Evolutionary conservation across 2,113 vertebrate genomes (phyloP), one percentile per base, ranked within the genome.

Genomic region (Ivindomyrus marchei): DNA sequence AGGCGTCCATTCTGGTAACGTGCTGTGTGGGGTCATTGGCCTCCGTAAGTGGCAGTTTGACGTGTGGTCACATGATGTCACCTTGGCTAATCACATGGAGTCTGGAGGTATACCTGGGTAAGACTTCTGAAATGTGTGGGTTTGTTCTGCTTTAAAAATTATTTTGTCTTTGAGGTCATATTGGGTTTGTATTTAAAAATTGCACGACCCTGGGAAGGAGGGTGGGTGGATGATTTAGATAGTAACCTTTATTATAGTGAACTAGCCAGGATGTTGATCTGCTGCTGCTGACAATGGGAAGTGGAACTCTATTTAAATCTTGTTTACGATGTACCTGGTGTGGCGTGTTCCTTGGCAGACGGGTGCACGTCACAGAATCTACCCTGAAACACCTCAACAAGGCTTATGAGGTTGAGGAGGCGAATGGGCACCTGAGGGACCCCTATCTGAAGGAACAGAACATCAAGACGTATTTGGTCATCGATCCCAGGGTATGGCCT

Each of bases 31-130:
- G 0, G 98, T 99, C 88, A 99, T 99, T 0, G 98, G 98, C 39
- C 96, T 99, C 13, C 96, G 97, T 19, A 99, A 99, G 90, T 99
- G 98, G 98, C 98, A 99, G 94, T 99, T 99, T 3, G 98, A 99
- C 0, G 98, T 99, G 24, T 99, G 98, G 98, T 99, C 98, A 0
- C 98, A 99, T 5, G 98, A 99, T 0, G 98, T 99, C 92, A 99
- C 98, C 66, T 93, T 99, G 90, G 98, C 98, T 27, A 99, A 99
- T 96, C 96, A 98, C 92, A 99, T 99, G 98, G 98, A 99, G 94
- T 98, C 98, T 0, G 98, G 98, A 0, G 98, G 98, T 0, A 95
- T 99, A 8, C 98, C 98, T 1, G 98, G 98, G 98, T 99, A 95
- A 95, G 96, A 80, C 74, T 80, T 80, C 13, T 42, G 17, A 80